These are phyloP conservation scores for Rhodophaea formosa DNA, from an alignment of 2,888 invertebrate genomes.

Conservation along the genomic window DNA sequence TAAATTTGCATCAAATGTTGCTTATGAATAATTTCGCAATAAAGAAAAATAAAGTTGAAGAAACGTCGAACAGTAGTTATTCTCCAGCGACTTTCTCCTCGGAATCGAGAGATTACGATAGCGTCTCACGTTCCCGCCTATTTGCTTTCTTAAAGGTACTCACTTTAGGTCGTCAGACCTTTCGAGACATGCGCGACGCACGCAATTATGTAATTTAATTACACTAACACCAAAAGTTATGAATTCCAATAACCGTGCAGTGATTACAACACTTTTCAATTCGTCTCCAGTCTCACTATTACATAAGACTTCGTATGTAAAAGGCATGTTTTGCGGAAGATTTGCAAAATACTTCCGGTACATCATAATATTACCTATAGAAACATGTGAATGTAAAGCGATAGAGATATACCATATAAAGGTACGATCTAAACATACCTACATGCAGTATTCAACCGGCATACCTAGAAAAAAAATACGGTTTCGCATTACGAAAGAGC, in stretches of 20 bases:
- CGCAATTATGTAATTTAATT: slow-evolving; percentile 19
- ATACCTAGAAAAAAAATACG: slow-evolving; percentile 44
- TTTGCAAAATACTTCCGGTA: slow-evolving; percentile 41
- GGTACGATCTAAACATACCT: not conserved
- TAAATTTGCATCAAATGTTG: slow-evolving; percentile 21
- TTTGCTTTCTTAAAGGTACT: slow-evolving; percentile 29
- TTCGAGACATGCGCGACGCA: not conserved
- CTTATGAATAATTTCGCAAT: slow-evolving; percentile 37
- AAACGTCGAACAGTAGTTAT: slow-evolving; percentile 31
- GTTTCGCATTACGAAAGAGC: slow-evolving; percentile 75
- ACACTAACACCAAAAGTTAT: not conserved
- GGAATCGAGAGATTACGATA: slow-evolving; percentile 31
- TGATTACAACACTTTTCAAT: slow-evolving; percentile 24
- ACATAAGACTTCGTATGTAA: slow-evolving; percentile 46
- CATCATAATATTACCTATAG: slow-evolving; percentile 30
- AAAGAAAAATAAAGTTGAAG: slow-evolving; percentile 29
- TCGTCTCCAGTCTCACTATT: slow-evolving; percentile 45
- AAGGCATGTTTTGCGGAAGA: slow-evolving; percentile 42
- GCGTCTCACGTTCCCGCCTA: slow-evolving; percentile 27
- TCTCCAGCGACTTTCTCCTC: slow-evolving; percentile 49
- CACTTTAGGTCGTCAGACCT: slow-evolving; percentile 15
- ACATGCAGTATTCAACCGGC: slow-evolving; percentile 17
- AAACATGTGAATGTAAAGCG: slow-evolving; percentile 14
- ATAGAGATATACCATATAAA: not conserved
- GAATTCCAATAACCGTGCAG: slow-evolving; percentile 13